Evolutionary conservation across 2,888 invertebrate species (phyloP), one percentile per base, ranked within the genome.

Genomic region (Ophraella communa): DNA sequence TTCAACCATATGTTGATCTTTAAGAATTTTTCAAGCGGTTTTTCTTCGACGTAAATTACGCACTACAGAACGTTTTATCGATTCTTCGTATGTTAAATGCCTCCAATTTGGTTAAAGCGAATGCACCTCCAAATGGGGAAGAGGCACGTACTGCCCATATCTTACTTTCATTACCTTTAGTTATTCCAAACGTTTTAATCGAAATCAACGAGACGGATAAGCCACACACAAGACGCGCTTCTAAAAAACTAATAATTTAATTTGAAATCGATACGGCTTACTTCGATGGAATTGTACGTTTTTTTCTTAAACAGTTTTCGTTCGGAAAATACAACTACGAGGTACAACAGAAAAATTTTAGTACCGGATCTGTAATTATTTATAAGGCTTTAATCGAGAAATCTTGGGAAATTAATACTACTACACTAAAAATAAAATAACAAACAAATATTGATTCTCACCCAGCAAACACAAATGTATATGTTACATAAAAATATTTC

Each of bases 111-210:
- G 63, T 51, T 47, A 53, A 44, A 56, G 56, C 57, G 64, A 51
- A 51, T 14, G 57, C 61, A 57, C 66, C 62, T 44, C 70, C 68
- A 66, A 70, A 70, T 65, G 64, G 53, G 71, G 72, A 66, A 67
- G 66, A 53, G 66, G 66, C 76, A 76, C 76, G 76, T 75, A 68
- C 61, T 44, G 61, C 62, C 69, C 70, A 72, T 76, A 74, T 72
- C 73, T 76, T 67, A 70, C 69, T 64, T 70, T 76, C 72, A 72
- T 75, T 73, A 71, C 73, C 69, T 70, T 39, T 57, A 72, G 73
- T 71, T 66, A 77, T 77, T 74, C 71, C 64, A 74, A 75, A 76
- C 76, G 75, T 75, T 77, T 77, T 76, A 77, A 77, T 77, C 77
- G 77, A 54, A 67, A 73, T 70, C 71, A 68, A 64, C 69, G 60